A percentile compares a stretch with the other conserved stretches of the same genome.
phyloP scores from a whole-genome alignment of 2,797 vertebrate genomes.

The Tympanoctomys barrerae region DNA sequence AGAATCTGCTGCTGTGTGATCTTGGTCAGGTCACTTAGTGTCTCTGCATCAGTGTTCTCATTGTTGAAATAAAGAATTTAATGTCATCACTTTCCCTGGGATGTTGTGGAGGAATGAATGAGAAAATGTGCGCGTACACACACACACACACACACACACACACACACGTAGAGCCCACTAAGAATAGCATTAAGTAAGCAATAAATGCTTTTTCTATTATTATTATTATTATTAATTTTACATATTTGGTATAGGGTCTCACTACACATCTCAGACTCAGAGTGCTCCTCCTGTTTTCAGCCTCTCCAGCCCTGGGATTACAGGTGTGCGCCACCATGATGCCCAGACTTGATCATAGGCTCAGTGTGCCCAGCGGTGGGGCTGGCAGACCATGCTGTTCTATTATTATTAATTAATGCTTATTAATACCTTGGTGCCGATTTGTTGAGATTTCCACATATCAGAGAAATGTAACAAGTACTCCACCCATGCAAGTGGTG shows the following conservation, averaged over 20 bases:
- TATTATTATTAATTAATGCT: not conserved
- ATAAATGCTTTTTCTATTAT: not conserved
- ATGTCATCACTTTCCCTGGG: not conserved
- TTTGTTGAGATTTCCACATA: not conserved
- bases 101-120: not conserved
- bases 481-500: not conserved
- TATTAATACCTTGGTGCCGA: not conserved
- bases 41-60: not conserved
- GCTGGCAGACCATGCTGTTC: too few relatives aligned
- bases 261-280: too few relatives aligned
- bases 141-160: too few relatives aligned
- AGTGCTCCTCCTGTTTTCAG: too few relatives aligned
- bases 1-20: not conserved
- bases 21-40: not conserved
- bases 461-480: not conserved
- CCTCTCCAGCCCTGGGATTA: too few relatives aligned
- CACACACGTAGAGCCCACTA: not conserved
- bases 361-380: too few relatives aligned
- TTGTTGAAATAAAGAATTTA: not conserved
- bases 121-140: not conserved
- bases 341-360: too few relatives aligned
- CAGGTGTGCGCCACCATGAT: too few relatives aligned
- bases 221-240: not conserved
- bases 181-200: not conserved
- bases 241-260: too few relatives aligned